Base-by-base conservation (phyloP, 1,140 invertebrate genomes). In the Schlechtendalia chinensis region DNA sequence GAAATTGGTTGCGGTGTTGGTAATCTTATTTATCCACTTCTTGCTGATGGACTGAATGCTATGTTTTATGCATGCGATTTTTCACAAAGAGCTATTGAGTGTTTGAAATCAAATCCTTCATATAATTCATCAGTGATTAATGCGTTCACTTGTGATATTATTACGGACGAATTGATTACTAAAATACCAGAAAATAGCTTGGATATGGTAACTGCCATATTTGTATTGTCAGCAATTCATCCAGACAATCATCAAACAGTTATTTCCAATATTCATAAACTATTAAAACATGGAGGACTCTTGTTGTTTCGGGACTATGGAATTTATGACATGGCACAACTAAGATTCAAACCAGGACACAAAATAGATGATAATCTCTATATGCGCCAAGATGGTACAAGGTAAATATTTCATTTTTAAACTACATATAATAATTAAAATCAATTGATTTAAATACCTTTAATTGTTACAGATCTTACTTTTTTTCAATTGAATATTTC, bases 1-100 rank as follows among this genome's bases (percentile, higher is more conserved):
- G 97, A 99, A 88, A 90, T 98, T 27, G 98, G 98, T 0, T 99
- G 97, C 88, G 98, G 98, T 10, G 97, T 98, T 65, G 98, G 98
- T 0, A 99, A 99, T 87, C 93, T 99, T 84, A 88, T 98, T 69
- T 98, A 94, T 87, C 97, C 98, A 0, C 85, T 99, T 54, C 84
- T 98, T 5, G 91, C 96, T 85, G 94, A 94, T 83, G 90, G 91
- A 47, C 85, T 88, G 1, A 89, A 90, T 83, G 89, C 92, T 29
- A 91, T 89, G 84, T 91, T 97, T 83, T 94, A 94, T 86, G 96
- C 94, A 6, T 99, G 96, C 87, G 97, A 99, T 88, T 93, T 99
- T 84, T 98, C 96, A 11, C 90, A 91, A 50, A 90, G 93, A 87
- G 97, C 97, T 2, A 88, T 99, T 1, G 91, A 96, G 1, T 91